Conservation (phyloP, 1,140 invertebrate genomes). For the Phortica variegata region DNA sequence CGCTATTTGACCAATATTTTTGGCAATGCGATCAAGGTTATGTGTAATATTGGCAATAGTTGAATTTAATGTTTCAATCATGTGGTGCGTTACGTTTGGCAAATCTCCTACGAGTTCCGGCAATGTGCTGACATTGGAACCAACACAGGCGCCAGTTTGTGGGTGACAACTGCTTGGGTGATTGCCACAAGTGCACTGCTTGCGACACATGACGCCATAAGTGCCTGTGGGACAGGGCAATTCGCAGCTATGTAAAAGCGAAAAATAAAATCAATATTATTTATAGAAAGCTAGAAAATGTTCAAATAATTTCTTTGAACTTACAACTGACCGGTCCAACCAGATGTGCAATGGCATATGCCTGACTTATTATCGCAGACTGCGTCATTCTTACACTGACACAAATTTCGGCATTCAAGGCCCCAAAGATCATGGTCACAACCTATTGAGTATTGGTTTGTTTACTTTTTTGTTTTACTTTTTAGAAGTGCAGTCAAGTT, state of each 20-base stretch:
- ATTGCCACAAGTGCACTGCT: slow-evolving; percentile 43
- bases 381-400: slow-evolving; percentile 42
- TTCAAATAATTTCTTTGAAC: slow-evolving; percentile 4
- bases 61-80: slow-evolving; percentile 48
- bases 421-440: slow-evolving; percentile 55
- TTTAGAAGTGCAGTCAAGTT: background rate
- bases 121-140: slow-evolving; percentile 12
- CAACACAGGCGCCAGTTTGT: slow-evolving; percentile 37
- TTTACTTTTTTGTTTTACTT: background rate
- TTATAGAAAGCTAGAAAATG: too few relatives aligned
- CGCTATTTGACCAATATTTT: slow-evolving; percentile 55
- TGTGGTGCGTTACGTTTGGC: slow-evolving; percentile 42
- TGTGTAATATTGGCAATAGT: slow-evolving; percentile 56
- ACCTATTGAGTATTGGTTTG: slow-evolving; percentile 17
- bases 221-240: slow-evolving; percentile 45
- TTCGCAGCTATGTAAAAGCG: slow-evolving; percentile 37
- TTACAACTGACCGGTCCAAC: slow-evolving; percentile 49
- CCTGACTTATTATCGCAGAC: slow-evolving; percentile 51
- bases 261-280: background rate
- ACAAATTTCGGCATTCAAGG: slow-evolving; percentile 42
- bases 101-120: background rate
- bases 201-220: slow-evolving; percentile 50
- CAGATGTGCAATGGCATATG: slow-evolving; percentile 43
- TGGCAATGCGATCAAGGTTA: slow-evolving; percentile 58
- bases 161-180: slow-evolving; percentile 46